These are phyloP conservation scores for Dryadula phaetusa DNA, from an alignment of 2,888 invertebrate species.

Conservation along the genomic window DNA sequence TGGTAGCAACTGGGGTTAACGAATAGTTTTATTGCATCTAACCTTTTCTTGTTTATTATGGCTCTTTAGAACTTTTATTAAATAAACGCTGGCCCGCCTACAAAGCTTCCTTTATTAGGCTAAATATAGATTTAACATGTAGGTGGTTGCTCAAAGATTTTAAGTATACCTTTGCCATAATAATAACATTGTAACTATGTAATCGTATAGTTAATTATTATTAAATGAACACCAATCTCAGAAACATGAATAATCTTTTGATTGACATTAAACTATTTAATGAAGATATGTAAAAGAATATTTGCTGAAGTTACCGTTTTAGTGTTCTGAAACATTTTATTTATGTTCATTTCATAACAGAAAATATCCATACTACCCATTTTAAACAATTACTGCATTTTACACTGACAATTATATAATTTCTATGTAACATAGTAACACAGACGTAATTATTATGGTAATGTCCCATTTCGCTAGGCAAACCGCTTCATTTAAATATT, in stretches of 20 bases:
- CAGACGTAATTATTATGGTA: constrained; percentile 32
- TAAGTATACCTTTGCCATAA: neutral
- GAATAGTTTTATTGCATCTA: constrained; percentile 30
- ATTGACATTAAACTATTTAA: neutral
- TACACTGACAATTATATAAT: neutral
- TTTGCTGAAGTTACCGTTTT: no score
- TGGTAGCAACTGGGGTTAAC: constrained; percentile 39
- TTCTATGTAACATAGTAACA: constrained; percentile 29
- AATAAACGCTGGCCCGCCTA: constrained; percentile 13
- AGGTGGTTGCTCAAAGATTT: neutral
- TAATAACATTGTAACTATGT: neutral
- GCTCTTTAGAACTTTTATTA: constrained; percentile 13
- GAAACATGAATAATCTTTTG: neutral
- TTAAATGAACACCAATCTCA: neutral
- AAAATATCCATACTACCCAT: neutral
- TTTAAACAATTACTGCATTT: neutral
- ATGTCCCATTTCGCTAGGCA: constrained; percentile 43
- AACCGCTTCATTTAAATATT: constrained; percentile 52
- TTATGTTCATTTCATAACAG: no score
- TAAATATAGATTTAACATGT: neutral
- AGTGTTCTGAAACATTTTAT: no score
- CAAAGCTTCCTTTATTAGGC: neutral
- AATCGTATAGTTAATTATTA: neutral
- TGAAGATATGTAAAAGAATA: no score
- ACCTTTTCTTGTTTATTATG: constrained; percentile 29